Percentiles rank a stretch among this genome's conserved stretches.
phyloP scores from a whole-genome alignment of 2,797 vertebrate genomes.

The Enteromius paludinosus region DNA sequence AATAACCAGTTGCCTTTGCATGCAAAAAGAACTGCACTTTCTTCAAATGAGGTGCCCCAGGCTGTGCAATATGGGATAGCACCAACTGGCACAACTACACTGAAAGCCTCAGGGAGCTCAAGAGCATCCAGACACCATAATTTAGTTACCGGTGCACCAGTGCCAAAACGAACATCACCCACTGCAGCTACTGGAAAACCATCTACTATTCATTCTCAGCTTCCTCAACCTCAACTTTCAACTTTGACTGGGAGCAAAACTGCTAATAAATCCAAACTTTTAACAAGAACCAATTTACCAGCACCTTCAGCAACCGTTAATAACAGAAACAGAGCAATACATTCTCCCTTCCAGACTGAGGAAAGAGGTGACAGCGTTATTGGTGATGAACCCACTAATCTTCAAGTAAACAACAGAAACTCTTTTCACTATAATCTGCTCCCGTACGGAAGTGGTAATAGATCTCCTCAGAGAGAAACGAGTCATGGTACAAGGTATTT shows the following conservation, averaged over 20 bases:
- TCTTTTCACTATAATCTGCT: conserved; percentile 76
- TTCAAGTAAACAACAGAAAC: conserved; percentile 71
- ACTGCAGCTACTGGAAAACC: not conserved
- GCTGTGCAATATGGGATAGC: not conserved
- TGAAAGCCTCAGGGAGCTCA: not conserved
- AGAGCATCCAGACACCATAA: not conserved
- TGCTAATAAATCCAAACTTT: conserved; percentile 2
- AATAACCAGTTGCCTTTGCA: conserved; percentile 10
- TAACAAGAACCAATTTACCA: not conserved
- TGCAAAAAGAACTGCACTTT: not conserved
- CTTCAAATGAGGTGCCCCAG: not conserved
- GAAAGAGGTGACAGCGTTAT: conserved; percentile 34
- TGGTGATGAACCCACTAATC: conserved; percentile 65
- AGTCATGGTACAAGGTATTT: conserved; percentile 78
- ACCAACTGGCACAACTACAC: not conserved
- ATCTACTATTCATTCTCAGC: not conserved
- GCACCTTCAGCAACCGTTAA: not conserved
- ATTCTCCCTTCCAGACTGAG: conserved; percentile 15
- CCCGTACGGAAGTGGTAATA: conserved; percentile 64
- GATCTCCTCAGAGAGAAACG: conserved; percentile 60
- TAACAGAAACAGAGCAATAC: not conserved
- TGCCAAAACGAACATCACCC: not conserved
- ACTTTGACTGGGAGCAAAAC: not conserved
- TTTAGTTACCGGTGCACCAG: not conserved
- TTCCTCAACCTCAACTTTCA: not conserved